Base-by-base conservation (phyloP, 2,113 vertebrate species). In the Brachyistius frenatus region DNA sequence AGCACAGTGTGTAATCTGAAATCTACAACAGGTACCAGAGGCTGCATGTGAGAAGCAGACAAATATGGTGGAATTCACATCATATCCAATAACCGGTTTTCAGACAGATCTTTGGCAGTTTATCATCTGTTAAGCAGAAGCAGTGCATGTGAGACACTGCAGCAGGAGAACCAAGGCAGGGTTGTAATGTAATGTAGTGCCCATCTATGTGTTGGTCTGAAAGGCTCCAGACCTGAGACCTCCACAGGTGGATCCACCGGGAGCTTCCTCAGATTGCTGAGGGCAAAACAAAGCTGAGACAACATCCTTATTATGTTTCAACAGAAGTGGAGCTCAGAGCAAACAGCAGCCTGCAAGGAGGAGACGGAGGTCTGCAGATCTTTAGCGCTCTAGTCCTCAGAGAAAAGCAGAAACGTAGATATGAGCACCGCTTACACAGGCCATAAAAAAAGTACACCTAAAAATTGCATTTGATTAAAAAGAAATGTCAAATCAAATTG, bases 251-350 rank as follows among this genome's bases (percentile, higher is more conserved):
- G 60, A 65, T 88, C 78, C 77, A 71, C 64, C 30, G 49, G 52
- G 74, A 71, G 67, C 66, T 68, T 82, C 64, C 75, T 71, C 5
- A 16, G 7, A 35, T 36, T 67, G 61, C 41, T 31, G 83, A 74
- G 58, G 66, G 62, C 23, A 77, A 90, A 89, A 86, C 85, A 90
- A 89, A 91, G 82, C 85, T 93, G 87, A 88, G 67, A 84, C 68
- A 91, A 87, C 81, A 89, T 78, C 35, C 46, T 65, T 61, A 35
- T 68, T 55, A 47, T 74, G 56, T 78, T 87, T 89, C 50, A 14
- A 50, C 50, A 69, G 71, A 68, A 4, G 2, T 73, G 56, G 63
- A 47, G 33, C 54, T 71, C 23, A 2, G 44, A 74, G 7, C 35
- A 78, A 23, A 36, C 53, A 76, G 50, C 9, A 41, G 9, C 14